Percentiles rank a stretch among this genome's conserved stretches.
phyloP scores from a whole-genome alignment of 2,888 invertebrate genomes.

The Pogonocherus hispidulus region DNA sequence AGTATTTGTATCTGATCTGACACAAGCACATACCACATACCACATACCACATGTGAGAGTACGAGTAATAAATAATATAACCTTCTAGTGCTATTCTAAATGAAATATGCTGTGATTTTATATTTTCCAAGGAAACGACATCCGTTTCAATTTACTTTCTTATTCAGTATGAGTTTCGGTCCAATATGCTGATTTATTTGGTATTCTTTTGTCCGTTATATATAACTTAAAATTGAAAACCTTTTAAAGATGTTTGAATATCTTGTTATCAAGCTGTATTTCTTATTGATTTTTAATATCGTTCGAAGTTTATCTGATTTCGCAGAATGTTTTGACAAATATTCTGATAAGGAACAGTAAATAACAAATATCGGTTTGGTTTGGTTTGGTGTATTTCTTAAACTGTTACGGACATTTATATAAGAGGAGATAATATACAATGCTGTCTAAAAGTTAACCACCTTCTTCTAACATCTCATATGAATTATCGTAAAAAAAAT shows the following conservation, averaged over 20 bases:
- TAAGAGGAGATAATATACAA: no score
- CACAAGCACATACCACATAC: not conserved
- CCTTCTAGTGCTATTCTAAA: constrained; percentile 1
- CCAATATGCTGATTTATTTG: constrained; percentile 16
- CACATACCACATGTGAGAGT: no score
- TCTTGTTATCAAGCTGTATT: not conserved
- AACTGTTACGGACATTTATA: no score
- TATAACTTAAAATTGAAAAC: constrained; percentile 19
- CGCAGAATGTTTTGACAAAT: not conserved
- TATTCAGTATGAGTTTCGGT: not conserved
- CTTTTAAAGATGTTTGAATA: constrained; percentile 5
- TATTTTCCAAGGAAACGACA: constrained; percentile 1
- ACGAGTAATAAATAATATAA: not conserved
- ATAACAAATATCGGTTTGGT: not conserved
- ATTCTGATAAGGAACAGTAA: not conserved
- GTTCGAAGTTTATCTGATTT: constrained; percentile 6
- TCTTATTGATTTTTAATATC: constrained; percentile 4
- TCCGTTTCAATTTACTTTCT: constrained; percentile 20
- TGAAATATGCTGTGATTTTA: not conserved
- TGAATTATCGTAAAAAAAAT: no score
- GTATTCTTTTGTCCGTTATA: constrained; percentile 15
- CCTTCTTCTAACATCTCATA: no score
- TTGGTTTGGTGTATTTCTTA: no score
- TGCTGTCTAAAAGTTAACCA: no score
- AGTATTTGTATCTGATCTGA: not conserved